Conservation (phyloP, 2,888 invertebrate species). For the Papilio demoleus region DNA sequence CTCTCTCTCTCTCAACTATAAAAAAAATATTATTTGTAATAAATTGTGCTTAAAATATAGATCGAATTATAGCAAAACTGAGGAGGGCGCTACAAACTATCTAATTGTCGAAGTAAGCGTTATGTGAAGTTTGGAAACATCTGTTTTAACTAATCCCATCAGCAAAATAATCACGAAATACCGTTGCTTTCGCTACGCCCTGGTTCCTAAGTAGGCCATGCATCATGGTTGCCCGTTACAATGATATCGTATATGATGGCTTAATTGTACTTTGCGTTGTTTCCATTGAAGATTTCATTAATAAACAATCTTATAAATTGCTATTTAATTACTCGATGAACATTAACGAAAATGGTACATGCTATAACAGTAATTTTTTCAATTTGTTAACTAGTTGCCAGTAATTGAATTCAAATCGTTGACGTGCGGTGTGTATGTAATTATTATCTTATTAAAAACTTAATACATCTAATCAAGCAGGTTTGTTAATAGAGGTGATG, state of each 20-base stretch:
- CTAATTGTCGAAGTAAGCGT: too few relatives aligned
- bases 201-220: conserved; percentile 65
- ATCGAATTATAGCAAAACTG: too few relatives aligned
- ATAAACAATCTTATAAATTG: not conserved
- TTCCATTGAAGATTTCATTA: conserved; percentile 8
- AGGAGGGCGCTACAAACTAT: too few relatives aligned
- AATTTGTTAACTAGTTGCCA: not conserved
- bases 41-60: too few relatives aligned
- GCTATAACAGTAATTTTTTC: not conserved
- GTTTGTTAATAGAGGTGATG: not conserved
- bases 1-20: too few relatives aligned
- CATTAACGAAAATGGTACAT: not conserved
- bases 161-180: conserved; percentile 49
- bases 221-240: conserved; percentile 44
- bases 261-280: conserved; percentile 7
- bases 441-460: conserved; percentile 5
- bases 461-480: not conserved
- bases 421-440: not conserved
- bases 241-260: conserved; percentile 24
- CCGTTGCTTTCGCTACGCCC: conserved; percentile 66
- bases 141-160: conserved; percentile 39
- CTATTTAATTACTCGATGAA: conserved; percentile 5
- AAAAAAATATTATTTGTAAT: too few relatives aligned
- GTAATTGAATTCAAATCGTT: not conserved
- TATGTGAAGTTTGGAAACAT: too few relatives aligned